phyloP scores from a whole-genome alignment of 2,113 vertebrate species.

The Varanus salvator region DNA sequence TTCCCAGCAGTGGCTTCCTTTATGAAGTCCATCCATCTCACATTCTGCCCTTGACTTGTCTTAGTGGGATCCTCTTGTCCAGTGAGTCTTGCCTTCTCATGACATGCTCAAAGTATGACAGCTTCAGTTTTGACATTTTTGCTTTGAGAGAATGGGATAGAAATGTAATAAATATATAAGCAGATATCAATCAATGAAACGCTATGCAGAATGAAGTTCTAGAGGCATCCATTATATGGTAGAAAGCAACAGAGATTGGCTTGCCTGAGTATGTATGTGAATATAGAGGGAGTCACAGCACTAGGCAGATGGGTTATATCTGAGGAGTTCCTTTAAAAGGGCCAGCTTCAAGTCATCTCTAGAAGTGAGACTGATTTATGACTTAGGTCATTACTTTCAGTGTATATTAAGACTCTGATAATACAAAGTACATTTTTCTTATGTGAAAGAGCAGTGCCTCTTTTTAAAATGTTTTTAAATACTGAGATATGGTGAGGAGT shows the following conservation, averaged over 20 bases:
- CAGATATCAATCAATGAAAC: neutral
- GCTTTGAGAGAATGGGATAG: neutral
- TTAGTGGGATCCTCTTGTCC: too few relatives aligned
- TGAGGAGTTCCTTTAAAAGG: neutral
- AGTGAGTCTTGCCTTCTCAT: too few relatives aligned
- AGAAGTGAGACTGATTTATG: conserved; percentile 29
- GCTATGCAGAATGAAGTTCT: neutral
- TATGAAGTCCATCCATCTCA: too few relatives aligned
- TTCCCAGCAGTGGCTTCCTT: too few relatives aligned
- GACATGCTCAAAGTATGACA: too few relatives aligned
- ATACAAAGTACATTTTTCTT: conserved; percentile 7
- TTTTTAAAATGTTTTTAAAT: conserved; percentile 18
- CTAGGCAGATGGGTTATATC: neutral
- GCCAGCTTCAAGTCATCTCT: neutral
- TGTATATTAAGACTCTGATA: conserved; percentile 21
- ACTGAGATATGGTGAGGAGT: conserved; percentile 1
- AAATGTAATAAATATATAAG: neutral
- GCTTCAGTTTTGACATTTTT: too few relatives aligned
- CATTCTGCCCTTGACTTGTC: too few relatives aligned
- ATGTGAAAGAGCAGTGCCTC: conserved; percentile 3
- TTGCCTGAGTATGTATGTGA: neutral
- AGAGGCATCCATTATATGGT: neutral
- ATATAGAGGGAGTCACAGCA: neutral
- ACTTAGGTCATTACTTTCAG: conserved; percentile 11
- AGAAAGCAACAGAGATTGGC: neutral